Evolutionary conservation across 2,113 vertebrate species (phyloP).

Genomic region (Caranx ignobilis): DNA sequence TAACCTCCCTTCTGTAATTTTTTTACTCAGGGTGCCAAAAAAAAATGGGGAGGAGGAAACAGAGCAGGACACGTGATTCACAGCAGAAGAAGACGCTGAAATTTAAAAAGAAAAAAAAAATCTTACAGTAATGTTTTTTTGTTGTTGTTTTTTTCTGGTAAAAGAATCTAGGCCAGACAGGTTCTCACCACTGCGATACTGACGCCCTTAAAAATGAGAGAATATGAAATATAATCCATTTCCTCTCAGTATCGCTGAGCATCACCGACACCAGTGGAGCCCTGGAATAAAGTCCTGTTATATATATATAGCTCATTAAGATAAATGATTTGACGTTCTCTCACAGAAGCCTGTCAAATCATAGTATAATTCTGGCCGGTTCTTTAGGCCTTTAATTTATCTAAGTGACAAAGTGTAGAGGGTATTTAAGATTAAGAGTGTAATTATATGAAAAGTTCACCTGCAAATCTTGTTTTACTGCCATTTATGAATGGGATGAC

Average conservation of each 20-base stretch:
- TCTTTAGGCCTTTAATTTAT: slow-evolving; percentile 73
- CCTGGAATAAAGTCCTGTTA: slow-evolving; percentile 53
- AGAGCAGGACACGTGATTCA: slow-evolving; percentile 77
- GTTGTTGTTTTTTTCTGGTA: not conserved
- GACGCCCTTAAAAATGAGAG: slow-evolving; percentile 48
- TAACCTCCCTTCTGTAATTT: slow-evolving; percentile 82
- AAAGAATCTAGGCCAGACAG: slow-evolving; percentile 28
- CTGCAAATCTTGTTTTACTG: slow-evolving; percentile 79
- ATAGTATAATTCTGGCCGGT: slow-evolving; percentile 60
- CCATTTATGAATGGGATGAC: slow-evolving; percentile 71
- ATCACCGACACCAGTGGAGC: slow-evolving; percentile 49
- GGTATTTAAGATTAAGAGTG: slow-evolving; percentile 63
- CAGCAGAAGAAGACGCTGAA: slow-evolving; percentile 65
- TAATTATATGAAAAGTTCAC: slow-evolving; percentile 68
- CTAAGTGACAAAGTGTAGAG: slow-evolving; percentile 56
- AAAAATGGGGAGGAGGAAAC: slow-evolving; percentile 81
- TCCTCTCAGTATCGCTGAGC: slow-evolving; percentile 48
- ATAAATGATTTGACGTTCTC: slow-evolving; percentile 71
- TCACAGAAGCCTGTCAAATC: slow-evolving; percentile 61
- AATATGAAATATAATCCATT: slow-evolving; percentile 51
- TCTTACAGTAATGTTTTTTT: slow-evolving; percentile 36
- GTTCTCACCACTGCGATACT: slow-evolving; percentile 36
- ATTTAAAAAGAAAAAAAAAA: slow-evolving; percentile 21
- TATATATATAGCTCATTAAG: slow-evolving; percentile 63
- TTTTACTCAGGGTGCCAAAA: slow-evolving; percentile 88